Evolutionary conservation across 1,140 invertebrate species (phyloP), one percentile per base, ranked within the genome.

Genomic region (Microplitis mediator): DNA sequence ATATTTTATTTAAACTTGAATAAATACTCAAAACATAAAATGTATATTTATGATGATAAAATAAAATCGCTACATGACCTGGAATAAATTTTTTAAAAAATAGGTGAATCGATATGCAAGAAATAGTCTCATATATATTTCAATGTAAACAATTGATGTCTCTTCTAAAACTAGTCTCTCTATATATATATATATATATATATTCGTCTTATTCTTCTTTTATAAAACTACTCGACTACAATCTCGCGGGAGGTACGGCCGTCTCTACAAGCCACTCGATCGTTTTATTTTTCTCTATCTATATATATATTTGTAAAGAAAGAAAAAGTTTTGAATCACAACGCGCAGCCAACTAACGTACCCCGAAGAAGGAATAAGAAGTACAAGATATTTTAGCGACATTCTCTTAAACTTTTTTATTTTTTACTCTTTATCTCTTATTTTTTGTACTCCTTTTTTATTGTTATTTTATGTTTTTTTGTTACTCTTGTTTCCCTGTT

Each of bases 231-330:
- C 45, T 71, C 61, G 60, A 71, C 69, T 45, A 45, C 6, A 64
- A 71, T 71, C 62, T 71, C 61, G 69, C 69, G 70, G 52, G 62
- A 65, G 71, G 71, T 61, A 72, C 71, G 35, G 64, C 39, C 63
- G 71, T 72, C 71, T 72, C 71, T 67, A 72, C 60, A 62, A 52
- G 36, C 68, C 45, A 70, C 70, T 72, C 70, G 56, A 72, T 72
- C 70, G 70, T 72, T 65, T 72, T 63, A 45, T 45, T 45, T 23
- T 23, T 51, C 52, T n/a, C 39, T 51, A 66, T 66, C 64, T 51
- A 66, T 45, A 45, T 45, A 39, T 9, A 45, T 11, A 6, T 45
- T 45, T 45, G 6, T 45, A 9, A 45, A 45, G 39, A 45, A 45
- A 34, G 58, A 31, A 58, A 66, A 72, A 36, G 50, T 72, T 66